Percentiles rank a stretch among this genome's conserved stretches.
Evolutionary conservation across 2,797 vertebrate species (phyloP).

Genomic region (Gadopsis bispinosus): DNA sequence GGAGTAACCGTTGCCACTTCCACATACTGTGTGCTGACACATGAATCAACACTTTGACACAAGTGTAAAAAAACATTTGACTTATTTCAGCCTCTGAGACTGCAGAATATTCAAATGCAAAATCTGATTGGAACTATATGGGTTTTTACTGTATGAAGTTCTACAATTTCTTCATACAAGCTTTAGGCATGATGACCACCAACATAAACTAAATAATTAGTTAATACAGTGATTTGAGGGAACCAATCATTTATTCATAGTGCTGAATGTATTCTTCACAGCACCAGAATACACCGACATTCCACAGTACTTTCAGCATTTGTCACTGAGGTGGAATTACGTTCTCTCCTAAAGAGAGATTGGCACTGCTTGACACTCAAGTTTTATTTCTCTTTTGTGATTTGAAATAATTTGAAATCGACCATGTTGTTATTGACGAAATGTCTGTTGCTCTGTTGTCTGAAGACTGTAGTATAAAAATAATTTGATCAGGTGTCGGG

Average conservation of each 20-base stretch:
- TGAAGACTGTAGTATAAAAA: slow-evolving; percentile 1
- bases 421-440: not conserved
- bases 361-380: not conserved
- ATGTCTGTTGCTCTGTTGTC: not conserved
- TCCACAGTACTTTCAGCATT: not conserved
- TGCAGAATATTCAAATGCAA: not conserved
- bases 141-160: slow-evolving; percentile 5
- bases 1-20: not conserved
- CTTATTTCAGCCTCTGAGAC: not conserved
- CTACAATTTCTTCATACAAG: not conserved
- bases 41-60: not conserved
- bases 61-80: not conserved
- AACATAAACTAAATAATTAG: not conserved
- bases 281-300: not conserved
- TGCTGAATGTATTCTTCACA: not conserved
- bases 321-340: slow-evolving; percentile 29
- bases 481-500: not conserved
- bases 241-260: not conserved
- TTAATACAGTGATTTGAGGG: not conserved
- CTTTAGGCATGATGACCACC: not conserved
- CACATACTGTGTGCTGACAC: not conserved
- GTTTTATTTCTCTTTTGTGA: slow-evolving; percentile 12
- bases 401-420: not conserved
- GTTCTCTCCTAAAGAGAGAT: slow-evolving; percentile 9
- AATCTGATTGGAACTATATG: not conserved